phyloP scores from a whole-genome alignment of 2,113 vertebrate genomes.

The Casuarius casuarius region DNA sequence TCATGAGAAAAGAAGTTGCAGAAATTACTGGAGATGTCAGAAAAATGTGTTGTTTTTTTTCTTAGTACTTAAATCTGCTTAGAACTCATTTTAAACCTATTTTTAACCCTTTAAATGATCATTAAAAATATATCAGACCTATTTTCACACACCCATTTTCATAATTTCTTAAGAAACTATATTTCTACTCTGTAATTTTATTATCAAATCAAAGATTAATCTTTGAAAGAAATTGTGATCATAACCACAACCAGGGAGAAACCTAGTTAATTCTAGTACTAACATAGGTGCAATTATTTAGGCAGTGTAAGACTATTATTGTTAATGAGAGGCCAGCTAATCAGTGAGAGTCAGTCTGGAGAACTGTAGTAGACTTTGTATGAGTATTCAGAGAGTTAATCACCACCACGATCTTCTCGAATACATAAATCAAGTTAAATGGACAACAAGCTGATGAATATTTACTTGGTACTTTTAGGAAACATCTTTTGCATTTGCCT shows the following conservation, averaged over 20 bases:
- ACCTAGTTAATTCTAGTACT: not conserved
- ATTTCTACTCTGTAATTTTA: not conserved
- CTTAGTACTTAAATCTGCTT: not conserved
- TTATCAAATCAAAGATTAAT: not conserved
- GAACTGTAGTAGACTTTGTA: not conserved
- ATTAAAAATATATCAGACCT: not conserved
- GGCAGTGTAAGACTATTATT: not conserved
- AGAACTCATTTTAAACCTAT: not conserved
- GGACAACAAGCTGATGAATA: not conserved
- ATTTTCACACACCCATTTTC: not conserved
- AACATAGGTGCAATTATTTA: not conserved
- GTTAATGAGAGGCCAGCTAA: not conserved
- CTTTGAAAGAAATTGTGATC: not conserved
- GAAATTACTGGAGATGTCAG: not conserved
- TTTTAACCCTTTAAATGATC: not conserved
- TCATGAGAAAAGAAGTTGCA: constrained; percentile 18
- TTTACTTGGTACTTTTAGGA: not conserved
- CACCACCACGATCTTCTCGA: not conserved
- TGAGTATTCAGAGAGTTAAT: not conserved
- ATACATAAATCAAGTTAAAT: not conserved
- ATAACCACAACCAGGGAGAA: not conserved
- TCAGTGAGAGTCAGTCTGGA: not conserved
- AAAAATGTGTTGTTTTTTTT: not conserved
- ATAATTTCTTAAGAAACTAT: not conserved
- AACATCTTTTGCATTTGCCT: not conserved